Percentiles rank a stretch among this genome's conserved stretches.
These are phyloP conservation scores for Tangara arthus DNA, from an alignment of 2,797 vertebrate species.

Conservation along the genomic window DNA sequence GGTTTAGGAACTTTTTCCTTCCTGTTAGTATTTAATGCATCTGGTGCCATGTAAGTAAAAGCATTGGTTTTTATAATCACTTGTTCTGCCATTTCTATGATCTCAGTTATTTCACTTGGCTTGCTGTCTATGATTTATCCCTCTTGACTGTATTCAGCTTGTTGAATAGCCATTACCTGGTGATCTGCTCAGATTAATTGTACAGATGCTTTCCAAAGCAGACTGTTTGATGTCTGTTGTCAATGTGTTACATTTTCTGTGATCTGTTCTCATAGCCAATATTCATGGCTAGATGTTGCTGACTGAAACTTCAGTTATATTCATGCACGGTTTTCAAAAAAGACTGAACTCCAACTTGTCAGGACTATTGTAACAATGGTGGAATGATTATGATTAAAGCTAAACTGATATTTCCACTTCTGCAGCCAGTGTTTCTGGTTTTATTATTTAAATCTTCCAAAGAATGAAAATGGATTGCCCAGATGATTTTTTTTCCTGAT, in stretches of 20 bases:
- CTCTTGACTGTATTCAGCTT: neutral
- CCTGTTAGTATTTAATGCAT: neutral
- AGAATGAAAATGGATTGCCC: slow-evolving; percentile 36
- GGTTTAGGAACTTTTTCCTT: neutral
- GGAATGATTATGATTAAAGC: slow-evolving; percentile 5
- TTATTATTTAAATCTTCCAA: slow-evolving; percentile 20
- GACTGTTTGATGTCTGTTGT: neutral
- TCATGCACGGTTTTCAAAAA: neutral
- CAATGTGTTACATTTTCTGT: neutral
- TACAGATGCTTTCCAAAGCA: neutral
- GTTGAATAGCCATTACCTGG: neutral
- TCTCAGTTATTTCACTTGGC: neutral
- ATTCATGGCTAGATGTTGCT: neutral
- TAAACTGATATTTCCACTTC: slow-evolving; percentile 19
- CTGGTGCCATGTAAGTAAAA: neutral
- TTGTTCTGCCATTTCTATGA: neutral
- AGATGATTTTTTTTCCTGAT: neutral
- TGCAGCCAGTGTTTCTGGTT: neutral
- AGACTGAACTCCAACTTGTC: neutral
- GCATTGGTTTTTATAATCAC: neutral
- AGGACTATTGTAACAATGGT: neutral
- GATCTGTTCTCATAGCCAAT: neutral
- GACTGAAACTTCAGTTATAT: neutral
- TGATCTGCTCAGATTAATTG: neutral
- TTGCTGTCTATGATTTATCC: neutral